These are phyloP conservation scores for Neosilurus hyrtlii DNA, from an alignment of 2,797 vertebrate genomes.

Conservation along the genomic window DNA sequence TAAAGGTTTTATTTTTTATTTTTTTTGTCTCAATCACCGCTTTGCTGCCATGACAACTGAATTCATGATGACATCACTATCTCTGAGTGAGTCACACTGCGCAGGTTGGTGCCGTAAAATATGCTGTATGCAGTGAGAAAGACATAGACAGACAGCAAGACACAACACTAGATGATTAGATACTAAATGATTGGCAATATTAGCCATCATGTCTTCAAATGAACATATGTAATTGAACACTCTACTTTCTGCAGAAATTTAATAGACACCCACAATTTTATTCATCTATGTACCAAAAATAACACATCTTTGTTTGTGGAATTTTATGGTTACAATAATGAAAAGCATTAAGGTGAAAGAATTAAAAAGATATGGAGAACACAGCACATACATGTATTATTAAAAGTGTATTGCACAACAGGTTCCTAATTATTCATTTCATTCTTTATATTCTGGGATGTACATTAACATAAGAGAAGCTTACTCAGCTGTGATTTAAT, in stretches of 20 bases:
- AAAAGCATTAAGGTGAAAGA: slow-evolving; percentile 54
- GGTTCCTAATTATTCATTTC: slow-evolving; percentile 63
- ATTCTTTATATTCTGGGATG: slow-evolving; percentile 45
- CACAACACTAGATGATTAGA: slow-evolving; percentile 12
- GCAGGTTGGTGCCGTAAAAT: slow-evolving; percentile 43
- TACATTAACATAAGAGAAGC: slow-evolving; percentile 45
- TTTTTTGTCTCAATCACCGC: slow-evolving; percentile 43
- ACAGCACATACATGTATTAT: slow-evolving; percentile 63
- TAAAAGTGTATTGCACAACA: slow-evolving; percentile 65
- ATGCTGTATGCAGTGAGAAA: slow-evolving; percentile 25
- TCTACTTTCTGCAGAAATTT: slow-evolving; percentile 6
- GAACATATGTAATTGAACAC: not conserved
- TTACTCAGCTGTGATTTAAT: slow-evolving; percentile 9
- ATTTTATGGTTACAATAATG: slow-evolving; percentile 67
- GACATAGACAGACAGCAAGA: slow-evolving; percentile 3
- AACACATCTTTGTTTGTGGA: slow-evolving; percentile 74
- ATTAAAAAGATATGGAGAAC: slow-evolving; percentile 62
- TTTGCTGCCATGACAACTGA: slow-evolving; percentile 72
- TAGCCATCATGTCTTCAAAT: not conserved
- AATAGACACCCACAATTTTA: slow-evolving; percentile 72
- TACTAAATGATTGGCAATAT: not conserved
- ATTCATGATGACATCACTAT: slow-evolving; percentile 68
- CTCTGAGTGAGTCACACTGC: slow-evolving; percentile 70
- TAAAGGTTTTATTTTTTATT: not conserved
- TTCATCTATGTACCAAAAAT: slow-evolving; percentile 82